Percentiles rank a stretch among this genome's conserved stretches.
phyloP scores from a whole-genome alignment of 2,113 vertebrate species.

The Caracal caracal region DNA sequence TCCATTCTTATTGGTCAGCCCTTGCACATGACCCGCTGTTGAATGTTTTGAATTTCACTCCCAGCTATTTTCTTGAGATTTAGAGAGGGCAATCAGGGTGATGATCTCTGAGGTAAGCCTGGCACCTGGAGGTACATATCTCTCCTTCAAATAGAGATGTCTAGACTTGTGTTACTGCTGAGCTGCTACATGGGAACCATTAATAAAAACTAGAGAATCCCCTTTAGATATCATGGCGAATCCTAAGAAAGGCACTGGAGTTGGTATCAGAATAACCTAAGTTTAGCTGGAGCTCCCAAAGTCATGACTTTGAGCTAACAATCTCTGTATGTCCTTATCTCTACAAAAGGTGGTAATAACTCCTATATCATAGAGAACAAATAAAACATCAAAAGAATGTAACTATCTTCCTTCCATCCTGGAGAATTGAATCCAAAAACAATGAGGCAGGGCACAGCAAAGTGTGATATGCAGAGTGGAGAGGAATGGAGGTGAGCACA shows the following conservation, averaged over 20 bases:
- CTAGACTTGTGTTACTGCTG: neutral
- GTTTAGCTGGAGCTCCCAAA: neutral
- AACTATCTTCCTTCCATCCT: neutral
- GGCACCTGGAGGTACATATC: neutral
- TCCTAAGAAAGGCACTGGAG: neutral
- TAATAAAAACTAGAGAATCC: neutral
- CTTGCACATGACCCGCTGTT: neutral
- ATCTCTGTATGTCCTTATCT: neutral
- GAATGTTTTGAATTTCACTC: neutral
- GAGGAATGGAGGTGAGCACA: neutral
- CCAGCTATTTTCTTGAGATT: neutral
- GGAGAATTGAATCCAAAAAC: neutral
- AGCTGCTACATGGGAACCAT: neutral
- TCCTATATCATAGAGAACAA: neutral
- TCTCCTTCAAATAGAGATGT: neutral
- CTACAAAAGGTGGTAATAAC: neutral
- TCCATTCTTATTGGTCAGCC: neutral
- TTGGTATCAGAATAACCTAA: neutral
- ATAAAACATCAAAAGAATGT: neutral
- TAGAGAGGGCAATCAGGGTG: accelerated
- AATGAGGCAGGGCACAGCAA: neutral
- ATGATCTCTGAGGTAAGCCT: neutral
- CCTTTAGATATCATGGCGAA: neutral
- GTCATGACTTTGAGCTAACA: neutral
- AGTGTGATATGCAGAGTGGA: neutral